These are phyloP conservation scores for Oenanthe oenanthe DNA, from an alignment of 2,113 vertebrate genomes.

Conservation along the genomic window DNA sequence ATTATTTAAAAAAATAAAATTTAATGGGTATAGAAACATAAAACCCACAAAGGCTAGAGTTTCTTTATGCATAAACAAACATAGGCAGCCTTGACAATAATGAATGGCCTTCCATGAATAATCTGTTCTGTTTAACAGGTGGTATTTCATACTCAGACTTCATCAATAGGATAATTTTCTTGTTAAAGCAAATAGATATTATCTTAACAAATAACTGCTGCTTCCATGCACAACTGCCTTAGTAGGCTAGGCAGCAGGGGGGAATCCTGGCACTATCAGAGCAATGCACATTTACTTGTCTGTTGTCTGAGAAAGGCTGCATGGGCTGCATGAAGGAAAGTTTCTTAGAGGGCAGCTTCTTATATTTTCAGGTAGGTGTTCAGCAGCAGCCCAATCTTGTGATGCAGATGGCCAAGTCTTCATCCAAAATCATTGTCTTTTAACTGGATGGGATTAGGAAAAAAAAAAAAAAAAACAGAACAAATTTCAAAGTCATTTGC, in stretches of 20 bases:
- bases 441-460: not conserved
- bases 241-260: not conserved
- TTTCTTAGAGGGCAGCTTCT: not conserved
- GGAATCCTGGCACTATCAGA: not conserved
- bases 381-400: not conserved
- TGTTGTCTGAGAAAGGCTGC: not conserved
- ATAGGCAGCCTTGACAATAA: not conserved
- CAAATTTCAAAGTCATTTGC: not conserved
- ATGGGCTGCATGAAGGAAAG: not conserved
- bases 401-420: not conserved
- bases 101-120: not conserved
- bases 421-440: not conserved
- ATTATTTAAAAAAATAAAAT: conserved; percentile 63
- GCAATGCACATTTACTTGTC: not conserved
- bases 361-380: not conserved
- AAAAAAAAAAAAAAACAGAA: not conserved
- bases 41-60: not conserved
- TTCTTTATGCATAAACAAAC: conserved; percentile 32
- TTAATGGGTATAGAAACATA: conserved; percentile 1
- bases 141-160: conserved; percentile 4
- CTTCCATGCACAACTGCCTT: not conserved
- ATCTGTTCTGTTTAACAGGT: conserved; percentile 22
- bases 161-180: conserved; percentile 13
- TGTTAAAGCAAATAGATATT: conserved; percentile 2
- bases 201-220: conserved; percentile 1